Percentiles rank a stretch among this genome's conserved stretches.
Evolutionary conservation across 2,888 invertebrate species (phyloP).

Genomic region (Drepana falcataria): DNA sequence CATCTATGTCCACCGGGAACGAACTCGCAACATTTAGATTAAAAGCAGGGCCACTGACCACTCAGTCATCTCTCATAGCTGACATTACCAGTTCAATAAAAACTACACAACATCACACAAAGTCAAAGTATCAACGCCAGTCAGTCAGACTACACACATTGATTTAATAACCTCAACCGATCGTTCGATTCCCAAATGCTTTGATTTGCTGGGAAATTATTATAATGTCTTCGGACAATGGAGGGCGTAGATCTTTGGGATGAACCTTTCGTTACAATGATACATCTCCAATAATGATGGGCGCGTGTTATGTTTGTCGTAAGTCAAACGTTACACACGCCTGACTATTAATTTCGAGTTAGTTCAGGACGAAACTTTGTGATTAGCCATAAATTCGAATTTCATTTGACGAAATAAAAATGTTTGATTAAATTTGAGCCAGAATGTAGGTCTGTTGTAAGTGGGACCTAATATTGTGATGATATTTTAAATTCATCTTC

Average conservation of each 20-base stretch:
- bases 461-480: no score
- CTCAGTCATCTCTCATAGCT: no score
- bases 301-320: conserved; percentile 36
- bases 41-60: no score
- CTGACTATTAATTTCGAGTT: conserved; percentile 35
- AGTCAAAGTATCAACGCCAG: conserved; percentile 31
- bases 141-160: conserved; percentile 31
- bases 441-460: no score
- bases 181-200: conserved; percentile 70
- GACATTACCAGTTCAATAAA: background rate
- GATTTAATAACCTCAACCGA: conserved; percentile 67
- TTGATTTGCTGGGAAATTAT: conserved; percentile 75
- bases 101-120: background rate
- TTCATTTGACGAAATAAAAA: no score
- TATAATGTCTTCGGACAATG: conserved; percentile 70
- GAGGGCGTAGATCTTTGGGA: conserved; percentile 45
- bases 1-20: no score
- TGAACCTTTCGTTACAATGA: conserved; percentile 36
- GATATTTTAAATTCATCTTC: no score
- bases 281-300: conserved; percentile 51
- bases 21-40: no score
- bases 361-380: no score
- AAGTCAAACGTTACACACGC: conserved; percentile 40
- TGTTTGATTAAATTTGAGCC: no score
- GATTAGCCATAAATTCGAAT: no score